Evolutionary conservation across 2,888 invertebrate genomes (phyloP).

Genomic region (Clusia tigrina): DNA sequence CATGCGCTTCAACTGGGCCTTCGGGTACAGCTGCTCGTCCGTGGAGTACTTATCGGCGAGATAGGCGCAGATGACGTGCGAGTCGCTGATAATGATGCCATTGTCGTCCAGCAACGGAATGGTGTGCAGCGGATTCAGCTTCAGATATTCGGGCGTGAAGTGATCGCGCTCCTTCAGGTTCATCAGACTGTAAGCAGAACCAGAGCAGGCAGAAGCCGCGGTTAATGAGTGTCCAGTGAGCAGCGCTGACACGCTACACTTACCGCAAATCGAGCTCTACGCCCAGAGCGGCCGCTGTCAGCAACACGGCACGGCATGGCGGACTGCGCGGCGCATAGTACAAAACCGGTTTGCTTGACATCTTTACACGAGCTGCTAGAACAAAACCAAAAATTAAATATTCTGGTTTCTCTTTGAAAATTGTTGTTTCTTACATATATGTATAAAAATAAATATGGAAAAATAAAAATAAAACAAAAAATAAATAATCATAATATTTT

Average conservation of each 20-base stretch:
- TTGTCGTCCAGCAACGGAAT: slow-evolving; percentile 61
- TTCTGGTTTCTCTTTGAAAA: not conserved
- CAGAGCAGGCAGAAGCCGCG: slow-evolving; percentile 29
- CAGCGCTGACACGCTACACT: slow-evolving; percentile 24
- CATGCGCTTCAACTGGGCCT: slow-evolving; percentile 66
- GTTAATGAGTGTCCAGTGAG: not conserved
- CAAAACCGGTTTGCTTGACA: slow-evolving; percentile 62
- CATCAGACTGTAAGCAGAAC: slow-evolving; percentile 44
- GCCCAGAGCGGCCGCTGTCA: slow-evolving; percentile 72
- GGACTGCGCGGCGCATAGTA: slow-evolving; percentile 72
- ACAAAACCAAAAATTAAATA: not conserved
- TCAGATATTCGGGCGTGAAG: slow-evolving; percentile 56
- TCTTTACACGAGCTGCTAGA: slow-evolving; percentile 31
- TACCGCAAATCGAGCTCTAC: slow-evolving; percentile 69
- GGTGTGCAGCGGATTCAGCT: slow-evolving; percentile 69
- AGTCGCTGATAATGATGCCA: slow-evolving; percentile 58
- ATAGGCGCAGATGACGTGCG: slow-evolving; percentile 67
- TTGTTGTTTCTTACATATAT: not conserved
- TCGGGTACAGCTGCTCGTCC: slow-evolving; percentile 68
- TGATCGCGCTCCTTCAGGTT: slow-evolving; percentile 58
- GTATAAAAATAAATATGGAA: not conserved
- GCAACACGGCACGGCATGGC: slow-evolving; percentile 71
- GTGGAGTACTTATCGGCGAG: slow-evolving; percentile 68
- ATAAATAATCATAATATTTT: too few species aligned
- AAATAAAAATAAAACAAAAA: not conserved